Base-by-base conservation (phyloP, 2,797 vertebrate species). In the Argya squamiceps region DNA sequence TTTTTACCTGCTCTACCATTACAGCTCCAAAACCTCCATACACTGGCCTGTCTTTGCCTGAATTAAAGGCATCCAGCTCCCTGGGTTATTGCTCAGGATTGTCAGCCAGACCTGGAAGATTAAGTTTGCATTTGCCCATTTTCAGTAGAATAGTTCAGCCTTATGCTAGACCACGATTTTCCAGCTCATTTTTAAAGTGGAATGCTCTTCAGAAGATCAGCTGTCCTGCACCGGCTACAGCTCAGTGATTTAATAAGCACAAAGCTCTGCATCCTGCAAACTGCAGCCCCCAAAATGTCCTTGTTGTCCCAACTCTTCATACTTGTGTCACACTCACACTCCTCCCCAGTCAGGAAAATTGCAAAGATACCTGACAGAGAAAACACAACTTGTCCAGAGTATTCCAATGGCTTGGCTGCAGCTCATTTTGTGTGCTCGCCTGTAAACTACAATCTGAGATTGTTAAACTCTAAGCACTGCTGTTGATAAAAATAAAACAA, bases 301-400 rank as follows among this genome's bases (percentile, higher is more conserved):
- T n/a, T 15, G 15, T 49, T 2, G 0, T 15, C 12, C 15, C 60
- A 64, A 0, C 46, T 47, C 37, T 4, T 18, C 30, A 17, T 1
- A 1, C 19, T 50, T 14, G 11, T 1, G 2, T 53, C 41, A 29
- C 43, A 36, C 11, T 44, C 49, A 26, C 10, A 20, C 7, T 74
- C 15, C 63, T 71, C 14, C 36, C 26, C 36, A 24, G 29, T 34
- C 17, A 19, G 41, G n/a, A 75, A 36, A 17, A 24, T 12, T 74
- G 36, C 23, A 91, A 67, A 60, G 53, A n/a, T 13, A 12, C 3
- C 47, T 63, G 65, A 39, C 19, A 88, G 39, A 65, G 59, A 65
- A 94, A 62, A 63, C 59, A 18, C 29, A 46, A 22, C 50, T 83
- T 80, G 52, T 77, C 39, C 44, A 46, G 64, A 37, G 9, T 52